Evolutionary conservation across 2,797 vertebrate genomes (phyloP), one percentile per base, ranked within the genome.

Genomic region (Ibycter americanus): DNA sequence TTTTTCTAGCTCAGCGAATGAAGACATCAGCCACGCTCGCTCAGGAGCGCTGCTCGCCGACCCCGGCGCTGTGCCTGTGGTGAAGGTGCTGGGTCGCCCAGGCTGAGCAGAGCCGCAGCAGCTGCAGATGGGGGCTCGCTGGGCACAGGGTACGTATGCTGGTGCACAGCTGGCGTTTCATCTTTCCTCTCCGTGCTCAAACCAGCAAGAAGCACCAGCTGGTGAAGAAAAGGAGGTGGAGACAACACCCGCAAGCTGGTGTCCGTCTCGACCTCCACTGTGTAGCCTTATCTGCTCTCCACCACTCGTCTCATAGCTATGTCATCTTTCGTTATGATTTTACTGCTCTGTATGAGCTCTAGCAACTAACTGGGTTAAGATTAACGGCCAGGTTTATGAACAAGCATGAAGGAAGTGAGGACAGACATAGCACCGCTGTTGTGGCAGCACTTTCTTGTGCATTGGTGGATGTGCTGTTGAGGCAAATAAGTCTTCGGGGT

Each of bases 91-190:
- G 59, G 31, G 58, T 10, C 36, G 3, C n/a, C 68, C 66, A 71
- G n/a, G 27, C 26, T 0, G 1, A 80, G 77, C 73, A 31, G 27
- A 73, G 76, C 47, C n/a, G n/a, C n/a, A n/a, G 25, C 46, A 36
- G 83, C 89, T 44, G 77, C 15, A 4, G 27, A 27, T 6, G 20
- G 10, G 38, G 42, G 40, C 59, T 91, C 5, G 0, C 21, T 1
- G 0, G 15, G 19, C 4, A 0, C 0, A 1, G 46, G 61, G 61
- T 38, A 1, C 2, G 1, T 23, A 7, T 2, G 1, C 21, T 3
- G 1, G 0, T 3, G 49, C 78, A 15, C 66, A 32, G 74, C 73
- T 40, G 13, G 54, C 38, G 65, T 84, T 83, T 81, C 66, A 25
- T 34, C 89, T 44, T 38, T 4, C 31, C 1, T 0, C 62, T 11